Percentiles rank a stretch among this genome's conserved stretches.
phyloP scores from a whole-genome alignment of 2,797 vertebrate genomes.

The Hippopotamyrus pictus region DNA sequence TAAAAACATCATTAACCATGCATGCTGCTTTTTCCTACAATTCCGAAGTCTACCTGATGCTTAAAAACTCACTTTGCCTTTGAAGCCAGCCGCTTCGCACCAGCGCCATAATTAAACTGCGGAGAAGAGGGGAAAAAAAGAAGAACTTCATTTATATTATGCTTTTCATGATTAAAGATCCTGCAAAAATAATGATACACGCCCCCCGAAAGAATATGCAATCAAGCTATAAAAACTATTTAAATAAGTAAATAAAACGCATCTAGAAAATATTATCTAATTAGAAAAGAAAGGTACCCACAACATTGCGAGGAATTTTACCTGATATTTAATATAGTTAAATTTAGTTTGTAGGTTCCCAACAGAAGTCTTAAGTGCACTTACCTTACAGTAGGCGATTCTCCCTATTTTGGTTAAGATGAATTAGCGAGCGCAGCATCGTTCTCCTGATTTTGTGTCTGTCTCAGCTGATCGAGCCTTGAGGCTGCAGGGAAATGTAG shows the following conservation, averaged over 20 bases:
- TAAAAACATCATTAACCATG: neutral
- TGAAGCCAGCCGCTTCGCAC: slow-evolving; percentile 76
- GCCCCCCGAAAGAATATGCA: neutral
- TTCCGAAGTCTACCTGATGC: neutral
- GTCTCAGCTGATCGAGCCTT: neutral
- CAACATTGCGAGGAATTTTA: neutral
- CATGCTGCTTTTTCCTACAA: neutral
- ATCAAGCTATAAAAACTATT: neutral
- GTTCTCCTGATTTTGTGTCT: neutral
- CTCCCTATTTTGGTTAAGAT: neutral
- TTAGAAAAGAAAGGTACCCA: neutral
- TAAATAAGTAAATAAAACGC: neutral
- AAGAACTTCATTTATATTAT: neutral
- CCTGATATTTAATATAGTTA: neutral
- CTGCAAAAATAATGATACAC: neutral
- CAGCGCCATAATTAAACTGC: slow-evolving; percentile 57
- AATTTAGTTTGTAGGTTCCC: neutral
- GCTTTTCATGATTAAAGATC: neutral
- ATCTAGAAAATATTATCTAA: neutral
- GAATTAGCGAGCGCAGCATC: neutral
- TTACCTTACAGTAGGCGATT: neutral
- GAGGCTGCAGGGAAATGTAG: slow-evolving; percentile 4
- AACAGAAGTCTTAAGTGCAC: neutral
- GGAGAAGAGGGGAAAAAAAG: neutral
- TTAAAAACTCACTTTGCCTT: slow-evolving; percentile 68